Base-by-base conservation (phyloP, 2,113 vertebrate genomes). In the Sphyrna mokarran region DNA sequence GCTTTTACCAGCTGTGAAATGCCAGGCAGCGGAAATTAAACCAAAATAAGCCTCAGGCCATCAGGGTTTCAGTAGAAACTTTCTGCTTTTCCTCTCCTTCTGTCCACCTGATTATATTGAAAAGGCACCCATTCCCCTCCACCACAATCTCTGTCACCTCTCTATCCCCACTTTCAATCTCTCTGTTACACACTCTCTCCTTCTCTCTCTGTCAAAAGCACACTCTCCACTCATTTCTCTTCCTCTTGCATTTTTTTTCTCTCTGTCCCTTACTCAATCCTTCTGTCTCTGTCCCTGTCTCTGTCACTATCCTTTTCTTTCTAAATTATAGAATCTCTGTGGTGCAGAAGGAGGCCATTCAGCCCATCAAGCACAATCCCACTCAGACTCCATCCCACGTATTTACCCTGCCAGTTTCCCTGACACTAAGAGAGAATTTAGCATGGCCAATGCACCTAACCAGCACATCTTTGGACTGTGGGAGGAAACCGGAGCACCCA, bases 1-100 rank as follows among this genome's bases (percentile, higher is more conserved):
- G 97, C 97, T 68, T 70, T 89, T 97, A 97, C 97, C 97, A 98
- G 98, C 98, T 98, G 98, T 97, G 98, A 98, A 98, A 98, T 97
- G 97, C 97, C 97, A 97, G 97, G 96, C 96, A 96, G 96, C 96
- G 96, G 96, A 97, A 98, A 98, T 98, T 97, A 98, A 97, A 97
- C 97, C 96, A 96, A 97, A 97, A 96, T 95, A 95, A 96, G 97
- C 97, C 97, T 96, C 95, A 97, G 97, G 97, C 97, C 97, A 97
- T 97, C 97, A 97, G 96, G 95, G 96, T 96, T 96, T n/a, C 68
- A 96, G 96, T 97, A 95, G 96, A 97, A 97, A 97, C 97, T 98
- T 97, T 97, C 97, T 95, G 96, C 61, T 96, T 96, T 97, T 97
- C 97, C 98, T 98, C 97, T 97, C 40, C 89, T 90, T 90, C n/a